Base-by-base conservation (phyloP, 2,113 vertebrate genomes). In the Apistogramma diplotaenia region DNA sequence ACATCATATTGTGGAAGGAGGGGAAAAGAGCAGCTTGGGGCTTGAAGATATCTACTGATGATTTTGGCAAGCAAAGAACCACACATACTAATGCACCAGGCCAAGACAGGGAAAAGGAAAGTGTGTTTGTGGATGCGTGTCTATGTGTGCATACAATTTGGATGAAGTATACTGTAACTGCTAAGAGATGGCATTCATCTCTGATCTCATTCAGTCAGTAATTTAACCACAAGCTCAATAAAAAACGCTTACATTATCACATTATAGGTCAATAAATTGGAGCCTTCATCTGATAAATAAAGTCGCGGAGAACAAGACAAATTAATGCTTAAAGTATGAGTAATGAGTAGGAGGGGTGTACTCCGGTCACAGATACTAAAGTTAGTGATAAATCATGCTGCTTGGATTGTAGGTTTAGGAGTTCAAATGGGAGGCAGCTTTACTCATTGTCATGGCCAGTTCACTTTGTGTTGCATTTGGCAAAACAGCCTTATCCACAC, bases 31-130 rank as follows among this genome's bases (percentile, higher is more conserved):
- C 87, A 91, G 89, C 92, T 89, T 89, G 85, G 90, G 87, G 91
- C 92, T 89, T 90, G 89, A 93, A 93, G 90, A 95, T 93, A 94
- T 95, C 90, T 91, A 83, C 87, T 95, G 94, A 94, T 95, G 93
- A 94, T 92, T 93, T 94, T 95, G 94, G 95, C 93, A 91, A 93
- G 56, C 71, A 57, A 76, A 74, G 92, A 94, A 89, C 91, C 93
- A 91, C 93, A 94, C 76, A 86, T 91, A 89, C 84, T 91, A 91
- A 91, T 86, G 86, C 87, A 83, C 67, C 84, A 87, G 74, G 87
- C 85, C 92, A 91, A 92, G 91, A 88, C 71, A 72, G 81, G 85
- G 79, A 61, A 78, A 90, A 93, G 81, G 83, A 91, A 91, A 87
- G 90, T 86, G 87, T 89, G 88, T 89, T 75, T 89, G 85, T 75